Percentiles rank a stretch among this genome's conserved stretches.
Conservation (phyloP, 1,140 invertebrate genomes). For the Battus philenor region DNA sequence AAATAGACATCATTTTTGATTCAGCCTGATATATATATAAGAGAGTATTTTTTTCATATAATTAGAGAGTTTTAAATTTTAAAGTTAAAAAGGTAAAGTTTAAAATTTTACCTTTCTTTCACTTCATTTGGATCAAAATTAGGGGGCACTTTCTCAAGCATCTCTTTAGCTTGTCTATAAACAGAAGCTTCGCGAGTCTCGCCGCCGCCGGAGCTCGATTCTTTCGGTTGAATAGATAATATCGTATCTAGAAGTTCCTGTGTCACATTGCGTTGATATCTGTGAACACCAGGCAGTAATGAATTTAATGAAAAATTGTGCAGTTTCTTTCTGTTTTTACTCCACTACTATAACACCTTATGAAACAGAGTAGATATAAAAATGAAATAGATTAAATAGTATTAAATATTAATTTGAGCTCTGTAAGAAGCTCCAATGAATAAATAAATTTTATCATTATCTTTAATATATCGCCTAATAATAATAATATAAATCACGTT, state of each 20-base stretch:
- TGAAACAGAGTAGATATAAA: no score
- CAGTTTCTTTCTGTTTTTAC: conserved; percentile 1
- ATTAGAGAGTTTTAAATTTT: no score
- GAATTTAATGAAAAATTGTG: not conserved
- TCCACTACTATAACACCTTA: no score
- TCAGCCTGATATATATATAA: no score
- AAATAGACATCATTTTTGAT: no score
- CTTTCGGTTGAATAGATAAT: conserved; percentile 96
- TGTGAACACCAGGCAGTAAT: conserved; percentile 23
- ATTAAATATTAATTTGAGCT: no score
- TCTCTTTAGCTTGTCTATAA: conserved; percentile 92
- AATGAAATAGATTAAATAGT: not conserved
- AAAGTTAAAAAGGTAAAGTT: no score
- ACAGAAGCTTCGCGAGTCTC: conserved; percentile 94
- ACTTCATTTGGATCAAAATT: conserved; percentile 95
- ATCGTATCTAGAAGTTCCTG: conserved; percentile 96
- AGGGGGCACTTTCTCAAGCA: conserved; percentile 94
- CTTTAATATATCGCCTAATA: no score
- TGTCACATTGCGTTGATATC: conserved; percentile 92
- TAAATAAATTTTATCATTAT: no score
- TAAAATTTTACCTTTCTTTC: conserved; percentile 84
- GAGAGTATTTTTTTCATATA: no score
- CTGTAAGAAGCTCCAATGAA: no score
- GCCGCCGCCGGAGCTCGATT: conserved; percentile 88
- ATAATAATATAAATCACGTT: no score